Base-by-base conservation (phyloP, 1,140 invertebrate genomes). In the Zaprionus taronus region DNA sequence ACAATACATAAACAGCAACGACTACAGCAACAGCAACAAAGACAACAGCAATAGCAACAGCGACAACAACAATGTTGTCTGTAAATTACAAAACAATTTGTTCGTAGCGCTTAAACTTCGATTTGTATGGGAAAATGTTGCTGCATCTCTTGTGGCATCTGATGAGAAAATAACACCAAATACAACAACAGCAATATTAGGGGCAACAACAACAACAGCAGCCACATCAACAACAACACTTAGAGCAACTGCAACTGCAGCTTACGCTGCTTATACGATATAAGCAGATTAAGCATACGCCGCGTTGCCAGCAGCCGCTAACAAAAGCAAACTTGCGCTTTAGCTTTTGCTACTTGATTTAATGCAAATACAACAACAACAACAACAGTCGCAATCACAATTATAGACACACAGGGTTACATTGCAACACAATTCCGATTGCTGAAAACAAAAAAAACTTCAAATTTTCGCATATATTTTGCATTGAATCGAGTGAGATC, bases 41-140 rank as follows among this genome's bases (percentile, higher is more conserved):
- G 26, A 58, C 47, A 70, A 17, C 47, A 38, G 9, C n/a, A n/a
- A 49, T 26, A 56, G 2, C 51, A 44, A n/a, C 38, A 71, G 22
- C 61, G 34, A 31, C 17, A 67, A 60, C 34, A 34, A 14, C 56
- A 26, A 12, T 20, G 22, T n/a, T 34, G 58, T 15, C 58, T 47
- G n/a, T 66, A 90, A 90, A 89, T 90, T 85, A 82, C 81, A 79
- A 85, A 89, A 85, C 85, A 77, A 89, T 90, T 89, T 82, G 83
- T 64, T 67, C 64, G 36, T 67, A 79, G 80, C 65, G 68, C 76
- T 74, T 77, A 51, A 66, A 51, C 38, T 71, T 81, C 79, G 75
- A 89, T 77, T 79, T 81, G 70, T 79, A 73, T 89, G 85, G 81
- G 84, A 90, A 87, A 90, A 90, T 81, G 61, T 80, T 69, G 69